These are phyloP conservation scores for Drosophila ambigua DNA, from an alignment of 1,140 invertebrate species.

Conservation along the genomic window DNA sequence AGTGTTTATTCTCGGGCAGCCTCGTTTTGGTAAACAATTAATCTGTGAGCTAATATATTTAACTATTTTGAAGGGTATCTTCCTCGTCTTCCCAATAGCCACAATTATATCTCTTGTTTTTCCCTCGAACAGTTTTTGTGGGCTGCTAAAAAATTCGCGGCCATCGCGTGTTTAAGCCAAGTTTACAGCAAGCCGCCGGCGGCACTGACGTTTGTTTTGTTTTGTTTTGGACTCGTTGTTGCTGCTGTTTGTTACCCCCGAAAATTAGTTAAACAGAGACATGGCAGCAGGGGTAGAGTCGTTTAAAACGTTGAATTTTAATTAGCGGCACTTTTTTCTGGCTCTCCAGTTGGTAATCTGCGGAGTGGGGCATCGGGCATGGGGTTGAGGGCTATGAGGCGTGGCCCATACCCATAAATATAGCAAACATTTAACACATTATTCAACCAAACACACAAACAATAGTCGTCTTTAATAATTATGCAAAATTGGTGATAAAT, in stretches of 20 bases:
- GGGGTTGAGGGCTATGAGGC: too few species aligned
- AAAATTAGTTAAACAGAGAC: slow-evolving; percentile 62
- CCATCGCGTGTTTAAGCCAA: slow-evolving; percentile 65
- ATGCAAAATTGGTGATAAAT: slow-evolving; percentile 33
- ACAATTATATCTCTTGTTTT: background rate
- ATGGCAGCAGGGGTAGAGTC: slow-evolving; percentile 35
- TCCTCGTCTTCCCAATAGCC: too few species aligned
- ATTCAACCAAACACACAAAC: slow-evolving; percentile 18
- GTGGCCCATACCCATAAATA: slow-evolving; percentile 23
- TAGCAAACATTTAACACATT: slow-evolving; percentile 67
- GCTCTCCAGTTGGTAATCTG: background rate
- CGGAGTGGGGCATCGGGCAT: background rate
- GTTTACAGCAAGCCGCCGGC: slow-evolving; percentile 49
- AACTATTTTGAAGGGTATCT: slow-evolving; percentile 1
- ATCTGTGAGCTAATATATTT: background rate
- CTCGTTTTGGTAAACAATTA: background rate
- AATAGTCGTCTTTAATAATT: slow-evolving; percentile 34
- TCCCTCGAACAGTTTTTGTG: slow-evolving; percentile 18
- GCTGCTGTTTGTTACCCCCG: slow-evolving; percentile 53
- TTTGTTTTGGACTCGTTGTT: slow-evolving; percentile 21
- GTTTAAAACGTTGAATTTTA: slow-evolving; percentile 63
- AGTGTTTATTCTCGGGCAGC: too few species aligned
- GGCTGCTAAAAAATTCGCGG: slow-evolving; percentile 53
- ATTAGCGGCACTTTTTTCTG: slow-evolving; percentile 61
- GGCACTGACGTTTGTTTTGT: slow-evolving; percentile 4